A percentile compares a stretch with the other conserved stretches of the same genome.
Evolutionary conservation across 1,140 invertebrate species (phyloP).

Genomic region (Hermatobates lingyangjiaoensis): DNA sequence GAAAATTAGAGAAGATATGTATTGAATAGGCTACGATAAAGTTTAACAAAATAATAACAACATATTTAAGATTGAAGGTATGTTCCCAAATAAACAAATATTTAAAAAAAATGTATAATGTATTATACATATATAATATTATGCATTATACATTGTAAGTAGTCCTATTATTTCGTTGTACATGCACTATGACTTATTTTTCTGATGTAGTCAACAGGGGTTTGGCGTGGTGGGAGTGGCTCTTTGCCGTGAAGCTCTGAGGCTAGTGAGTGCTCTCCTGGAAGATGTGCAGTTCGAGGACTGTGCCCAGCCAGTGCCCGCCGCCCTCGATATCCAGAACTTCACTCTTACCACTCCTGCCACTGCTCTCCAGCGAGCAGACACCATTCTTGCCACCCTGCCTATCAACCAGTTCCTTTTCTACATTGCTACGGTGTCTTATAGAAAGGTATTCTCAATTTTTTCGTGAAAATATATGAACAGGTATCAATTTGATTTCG

Average conservation of each 20-base stretch:
- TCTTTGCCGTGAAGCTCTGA: conserved; percentile 49
- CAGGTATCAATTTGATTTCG: no score
- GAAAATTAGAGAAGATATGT: no score
- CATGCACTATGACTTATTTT: not conserved
- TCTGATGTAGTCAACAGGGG: conserved; percentile 40
- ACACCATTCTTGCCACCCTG: conserved; percentile 38
- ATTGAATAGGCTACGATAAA: no score
- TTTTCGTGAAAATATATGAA: no score
- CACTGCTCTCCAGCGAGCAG: conserved; percentile 44
- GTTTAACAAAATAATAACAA: conserved; percentile 2
- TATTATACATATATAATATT: no score
- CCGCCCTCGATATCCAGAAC: conserved; percentile 23
- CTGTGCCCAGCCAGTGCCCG: conserved; percentile 11
- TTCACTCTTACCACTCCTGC: conserved; percentile 37
- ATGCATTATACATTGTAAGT: no score
- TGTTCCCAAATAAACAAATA: not conserved
- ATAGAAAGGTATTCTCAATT: conserved; percentile 55
- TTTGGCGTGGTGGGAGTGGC: conserved; percentile 67
- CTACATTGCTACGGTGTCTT: conserved; percentile 68
- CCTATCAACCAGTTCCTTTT: conserved; percentile 61
- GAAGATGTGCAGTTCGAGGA: conserved; percentile 44
- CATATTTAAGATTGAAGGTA: not conserved
- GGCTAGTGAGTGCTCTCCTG: conserved; percentile 39
- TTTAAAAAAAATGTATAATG: no score
- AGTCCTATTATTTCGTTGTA: not conserved